Evolutionary conservation across 2,797 vertebrate genomes (phyloP).

Genomic region (Coregonus ussuriensis): DNA sequence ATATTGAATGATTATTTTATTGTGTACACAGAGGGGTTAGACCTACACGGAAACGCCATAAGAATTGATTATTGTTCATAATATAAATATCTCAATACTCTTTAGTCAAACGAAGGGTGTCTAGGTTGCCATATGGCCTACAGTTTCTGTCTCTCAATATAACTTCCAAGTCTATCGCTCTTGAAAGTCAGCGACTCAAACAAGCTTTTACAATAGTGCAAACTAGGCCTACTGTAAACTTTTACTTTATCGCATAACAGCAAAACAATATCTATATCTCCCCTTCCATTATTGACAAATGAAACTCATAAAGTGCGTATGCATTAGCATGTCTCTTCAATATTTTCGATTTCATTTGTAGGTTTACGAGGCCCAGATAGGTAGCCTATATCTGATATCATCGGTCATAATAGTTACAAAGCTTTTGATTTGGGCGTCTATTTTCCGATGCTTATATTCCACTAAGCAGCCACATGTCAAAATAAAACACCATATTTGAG

Average conservation of each 20-base stretch:
- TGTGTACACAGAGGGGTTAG: not conserved
- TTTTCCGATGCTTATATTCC: constrained; percentile 39
- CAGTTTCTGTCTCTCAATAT: constrained; percentile 64
- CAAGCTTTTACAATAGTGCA: constrained; percentile 77
- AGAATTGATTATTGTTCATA: constrained; percentile 30
- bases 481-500: constrained; percentile 40
- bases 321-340: constrained; percentile 68
- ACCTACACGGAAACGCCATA: constrained; percentile 21
- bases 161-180: constrained; percentile 39
- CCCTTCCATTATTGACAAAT: constrained; percentile 68
- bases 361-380: constrained; percentile 56
- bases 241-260: constrained; percentile 81
- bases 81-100: constrained; percentile 43
- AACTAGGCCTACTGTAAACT: constrained; percentile 56
- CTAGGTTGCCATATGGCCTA: constrained; percentile 60
- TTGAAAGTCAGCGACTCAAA: constrained; percentile 40
- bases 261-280: constrained; percentile 61
- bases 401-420: constrained; percentile 39
- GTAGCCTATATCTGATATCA: constrained; percentile 24
- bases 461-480: constrained; percentile 51
- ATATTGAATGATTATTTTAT: constrained; percentile 26
- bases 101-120: constrained; percentile 51
- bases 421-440: constrained; percentile 43
- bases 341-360: constrained; percentile 35
- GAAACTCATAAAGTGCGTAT: constrained; percentile 83